These are phyloP conservation scores for Camelus bactrianus DNA, from an alignment of 2,113 vertebrate species.

Conservation along the genomic window DNA sequence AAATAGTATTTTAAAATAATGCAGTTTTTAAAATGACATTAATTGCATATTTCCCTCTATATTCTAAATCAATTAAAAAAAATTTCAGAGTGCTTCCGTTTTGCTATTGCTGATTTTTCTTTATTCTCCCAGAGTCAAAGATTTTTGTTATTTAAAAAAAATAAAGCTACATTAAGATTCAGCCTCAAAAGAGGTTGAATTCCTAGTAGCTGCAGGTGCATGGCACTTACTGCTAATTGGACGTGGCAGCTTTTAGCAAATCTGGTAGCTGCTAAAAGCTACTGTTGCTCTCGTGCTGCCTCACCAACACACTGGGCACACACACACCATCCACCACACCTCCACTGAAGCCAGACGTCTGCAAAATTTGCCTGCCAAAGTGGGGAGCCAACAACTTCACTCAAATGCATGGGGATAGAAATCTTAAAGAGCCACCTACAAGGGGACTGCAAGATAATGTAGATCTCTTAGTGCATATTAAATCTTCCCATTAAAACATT, in stretches of 20 bases:
- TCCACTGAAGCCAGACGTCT: background rate
- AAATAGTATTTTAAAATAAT: constrained; percentile 23
- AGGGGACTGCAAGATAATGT: background rate
- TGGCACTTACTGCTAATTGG: constrained; percentile 51
- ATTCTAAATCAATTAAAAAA: constrained; percentile 60
- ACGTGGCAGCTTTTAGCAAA: constrained; percentile 62
- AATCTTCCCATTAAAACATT: background rate
- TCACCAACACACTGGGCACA: background rate
- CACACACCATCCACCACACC: background rate
- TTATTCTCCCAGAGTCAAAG: background rate
- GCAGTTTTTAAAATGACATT: background rate
- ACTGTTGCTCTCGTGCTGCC: background rate
- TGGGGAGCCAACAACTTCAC: background rate
- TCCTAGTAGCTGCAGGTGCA: constrained; percentile 40
- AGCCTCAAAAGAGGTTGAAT: constrained; percentile 38
- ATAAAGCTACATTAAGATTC: constrained; percentile 18
- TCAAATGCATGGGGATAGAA: background rate
- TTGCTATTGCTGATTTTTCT: constrained; percentile 26
- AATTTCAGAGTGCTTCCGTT: constrained; percentile 26
- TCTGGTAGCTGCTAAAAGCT: constrained; percentile 63
- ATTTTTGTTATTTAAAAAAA: constrained; percentile 14
- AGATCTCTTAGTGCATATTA: background rate
- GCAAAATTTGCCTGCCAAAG: constrained; percentile 36
- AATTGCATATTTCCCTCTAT: background rate
- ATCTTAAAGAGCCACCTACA: background rate